These are phyloP conservation scores for Dione juno DNA, from an alignment of 2,888 invertebrate genomes.

Conservation along the genomic window DNA sequence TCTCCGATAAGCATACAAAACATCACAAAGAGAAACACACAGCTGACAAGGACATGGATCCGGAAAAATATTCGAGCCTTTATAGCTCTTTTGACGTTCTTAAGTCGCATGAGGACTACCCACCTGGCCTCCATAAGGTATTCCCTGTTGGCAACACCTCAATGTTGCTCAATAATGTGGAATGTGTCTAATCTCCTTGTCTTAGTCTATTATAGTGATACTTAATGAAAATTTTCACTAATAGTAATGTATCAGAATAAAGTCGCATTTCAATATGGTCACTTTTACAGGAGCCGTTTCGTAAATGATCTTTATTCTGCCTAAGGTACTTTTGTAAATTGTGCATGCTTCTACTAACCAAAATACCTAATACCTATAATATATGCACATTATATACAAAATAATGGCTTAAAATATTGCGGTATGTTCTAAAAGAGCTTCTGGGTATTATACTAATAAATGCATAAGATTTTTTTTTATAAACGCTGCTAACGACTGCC, in stretches of 20 bases:
- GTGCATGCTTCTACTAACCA: slow-evolving; percentile 55
- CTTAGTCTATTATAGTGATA: slow-evolving; percentile 33
- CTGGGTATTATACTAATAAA: slow-evolving; percentile 24
- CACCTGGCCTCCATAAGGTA: slow-evolving; percentile 75
- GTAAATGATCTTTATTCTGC: slow-evolving; percentile 10
- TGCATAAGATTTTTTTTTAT: slow-evolving; percentile 15
- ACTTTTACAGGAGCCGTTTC: neutral
- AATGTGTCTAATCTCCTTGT: slow-evolving; percentile 39
- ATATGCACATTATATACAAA: slow-evolving; percentile 23
- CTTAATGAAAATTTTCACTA: slow-evolving; percentile 40
- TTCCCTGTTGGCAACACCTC: slow-evolving; percentile 55
- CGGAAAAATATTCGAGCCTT: slow-evolving; percentile 75
- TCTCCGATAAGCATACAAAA: slow-evolving; percentile 66
- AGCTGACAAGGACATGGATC: slow-evolving; percentile 60
- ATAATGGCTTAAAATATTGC: slow-evolving; percentile 25
- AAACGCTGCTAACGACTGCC: slow-evolving; percentile 40
- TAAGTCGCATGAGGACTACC: slow-evolving; percentile 72
- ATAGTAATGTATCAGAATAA: slow-evolving; percentile 26
- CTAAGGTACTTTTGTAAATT: slow-evolving; percentile 34
- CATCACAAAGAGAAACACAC: slow-evolving; percentile 58
- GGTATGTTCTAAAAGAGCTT: slow-evolving; percentile 16
- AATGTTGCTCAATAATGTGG: slow-evolving; percentile 34
- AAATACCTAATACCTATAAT: slow-evolving; percentile 33
- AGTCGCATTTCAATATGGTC: slow-evolving; percentile 6
- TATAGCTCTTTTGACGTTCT: slow-evolving; percentile 76